Evolutionary conservation across 2,113 vertebrate genomes (phyloP).

Genomic region (Gnathonemus echidnorhynchus): DNA sequence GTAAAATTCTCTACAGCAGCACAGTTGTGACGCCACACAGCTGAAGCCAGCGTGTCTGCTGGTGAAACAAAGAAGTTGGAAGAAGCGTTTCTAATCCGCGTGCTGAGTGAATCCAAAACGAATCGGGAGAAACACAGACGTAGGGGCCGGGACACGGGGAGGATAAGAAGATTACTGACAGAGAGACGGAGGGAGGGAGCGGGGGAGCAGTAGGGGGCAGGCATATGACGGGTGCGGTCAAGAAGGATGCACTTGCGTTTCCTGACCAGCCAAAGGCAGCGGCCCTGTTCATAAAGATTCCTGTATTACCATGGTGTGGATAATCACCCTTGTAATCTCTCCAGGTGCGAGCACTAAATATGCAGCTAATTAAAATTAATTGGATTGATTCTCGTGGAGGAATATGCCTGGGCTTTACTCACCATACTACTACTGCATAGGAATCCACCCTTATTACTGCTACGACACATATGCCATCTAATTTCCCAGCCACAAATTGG

Average conservation of each 20-base stretch:
- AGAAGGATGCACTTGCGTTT: background rate
- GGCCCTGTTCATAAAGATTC: background rate
- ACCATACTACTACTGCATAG: constrained; percentile 50
- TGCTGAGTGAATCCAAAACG: constrained; percentile 62
- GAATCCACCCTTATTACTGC: constrained; percentile 27
- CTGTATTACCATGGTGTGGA: background rate
- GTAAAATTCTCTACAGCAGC: background rate
- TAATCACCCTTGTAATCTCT: constrained; percentile 7
- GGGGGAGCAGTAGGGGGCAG: background rate
- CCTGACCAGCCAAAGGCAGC: background rate
- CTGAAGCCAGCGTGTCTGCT: constrained; percentile 19
- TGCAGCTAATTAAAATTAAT: constrained; percentile 63
- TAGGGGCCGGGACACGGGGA: constrained; percentile 57
- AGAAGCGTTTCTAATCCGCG: constrained; percentile 67
- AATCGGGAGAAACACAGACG: constrained; percentile 57
- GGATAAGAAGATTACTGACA: constrained; percentile 64
- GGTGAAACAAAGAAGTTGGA: constrained; percentile 57
- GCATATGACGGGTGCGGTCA: background rate
- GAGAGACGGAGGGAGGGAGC: background rate
- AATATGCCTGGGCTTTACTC: constrained; percentile 53
- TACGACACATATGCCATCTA: background rate
- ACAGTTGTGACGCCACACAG: background rate
- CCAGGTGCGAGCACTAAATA: constrained; percentile 55
- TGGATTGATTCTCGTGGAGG: constrained; percentile 57
- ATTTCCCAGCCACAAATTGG: constrained; percentile 6